Percentiles rank a stretch among this genome's conserved stretches.
These are phyloP conservation scores for Oppia nitens DNA, from an alignment of 1,140 invertebrate genomes.

Conservation along the genomic window DNA sequence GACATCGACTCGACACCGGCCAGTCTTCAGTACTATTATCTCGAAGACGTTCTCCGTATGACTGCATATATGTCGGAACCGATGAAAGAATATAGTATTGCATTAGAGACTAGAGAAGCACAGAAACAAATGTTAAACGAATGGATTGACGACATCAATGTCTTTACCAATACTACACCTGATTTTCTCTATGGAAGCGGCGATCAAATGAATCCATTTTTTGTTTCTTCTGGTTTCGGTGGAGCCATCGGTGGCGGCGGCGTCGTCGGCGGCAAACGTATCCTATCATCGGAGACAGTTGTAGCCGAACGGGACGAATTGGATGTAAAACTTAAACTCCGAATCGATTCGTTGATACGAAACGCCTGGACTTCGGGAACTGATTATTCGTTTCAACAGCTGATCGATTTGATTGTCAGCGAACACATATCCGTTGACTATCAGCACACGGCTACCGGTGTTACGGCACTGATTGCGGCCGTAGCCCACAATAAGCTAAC, in stretches of 20 bases:
- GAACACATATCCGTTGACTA: constrained; percentile 28
- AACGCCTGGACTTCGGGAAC: not conserved
- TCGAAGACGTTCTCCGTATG: constrained; percentile 12
- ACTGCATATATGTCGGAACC: not conserved
- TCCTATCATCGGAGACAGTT: not conserved
- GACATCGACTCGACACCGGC: constrained; percentile 86
- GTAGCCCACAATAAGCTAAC: constrained; percentile 45
- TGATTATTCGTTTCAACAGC: not conserved
- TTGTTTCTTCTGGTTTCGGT: not conserved
- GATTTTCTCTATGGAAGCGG: too few species aligned
- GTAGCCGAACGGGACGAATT: not conserved
- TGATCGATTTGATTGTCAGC: not conserved
- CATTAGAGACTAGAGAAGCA: not conserved
- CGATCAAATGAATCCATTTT: too few species aligned
- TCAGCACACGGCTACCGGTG: constrained; percentile 44
- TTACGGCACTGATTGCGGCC: constrained; percentile 57
- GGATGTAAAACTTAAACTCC: not conserved
- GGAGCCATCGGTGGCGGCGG: not conserved
- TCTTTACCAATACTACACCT: too few species aligned
- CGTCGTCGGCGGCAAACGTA: not conserved
- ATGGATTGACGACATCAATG: not conserved
- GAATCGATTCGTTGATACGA: not conserved
- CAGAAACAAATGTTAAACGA: not conserved
- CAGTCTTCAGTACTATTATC: constrained; percentile 75
- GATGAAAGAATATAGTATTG: not conserved